Evolutionary conservation across 2,888 invertebrate genomes (phyloP).

Genomic region (Lithophane ornitopus): DNA sequence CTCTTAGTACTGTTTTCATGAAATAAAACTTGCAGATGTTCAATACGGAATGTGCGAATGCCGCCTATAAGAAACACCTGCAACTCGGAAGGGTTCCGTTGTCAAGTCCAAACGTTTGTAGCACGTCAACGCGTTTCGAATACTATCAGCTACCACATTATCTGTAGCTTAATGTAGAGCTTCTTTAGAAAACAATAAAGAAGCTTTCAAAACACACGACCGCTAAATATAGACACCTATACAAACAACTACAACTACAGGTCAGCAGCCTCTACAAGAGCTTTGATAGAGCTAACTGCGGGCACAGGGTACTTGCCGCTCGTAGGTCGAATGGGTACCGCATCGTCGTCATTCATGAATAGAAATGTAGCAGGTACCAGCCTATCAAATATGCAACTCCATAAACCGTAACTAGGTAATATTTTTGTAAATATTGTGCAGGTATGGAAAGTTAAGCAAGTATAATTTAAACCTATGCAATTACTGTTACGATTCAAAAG

Average conservation of each 20-base stretch:
- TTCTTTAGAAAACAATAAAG: neutral
- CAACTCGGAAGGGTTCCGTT: too few species aligned
- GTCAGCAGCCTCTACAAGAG: neutral
- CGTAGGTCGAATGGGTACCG: neutral
- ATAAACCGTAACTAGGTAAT: neutral
- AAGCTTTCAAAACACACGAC: neutral
- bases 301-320: neutral
- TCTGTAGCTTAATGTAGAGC: neutral
- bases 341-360: neutral
- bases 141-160: neutral
- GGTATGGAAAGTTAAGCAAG: neutral
- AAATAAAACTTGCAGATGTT: neutral
- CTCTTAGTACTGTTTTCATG: neutral
- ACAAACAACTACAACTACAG: neutral
- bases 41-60: too few species aligned
- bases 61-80: too few species aligned
- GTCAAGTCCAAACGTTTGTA: neutral
- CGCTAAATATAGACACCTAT: neutral
- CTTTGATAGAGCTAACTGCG: neutral
- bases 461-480: neutral
- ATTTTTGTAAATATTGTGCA: slow-evolving; percentile 7
- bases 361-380: neutral
- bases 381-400: neutral
- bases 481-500: neutral
- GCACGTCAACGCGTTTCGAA: neutral